phyloP scores from a whole-genome alignment of 2,797 vertebrate genomes.

The Acipenser oxyrinchus region DNA sequence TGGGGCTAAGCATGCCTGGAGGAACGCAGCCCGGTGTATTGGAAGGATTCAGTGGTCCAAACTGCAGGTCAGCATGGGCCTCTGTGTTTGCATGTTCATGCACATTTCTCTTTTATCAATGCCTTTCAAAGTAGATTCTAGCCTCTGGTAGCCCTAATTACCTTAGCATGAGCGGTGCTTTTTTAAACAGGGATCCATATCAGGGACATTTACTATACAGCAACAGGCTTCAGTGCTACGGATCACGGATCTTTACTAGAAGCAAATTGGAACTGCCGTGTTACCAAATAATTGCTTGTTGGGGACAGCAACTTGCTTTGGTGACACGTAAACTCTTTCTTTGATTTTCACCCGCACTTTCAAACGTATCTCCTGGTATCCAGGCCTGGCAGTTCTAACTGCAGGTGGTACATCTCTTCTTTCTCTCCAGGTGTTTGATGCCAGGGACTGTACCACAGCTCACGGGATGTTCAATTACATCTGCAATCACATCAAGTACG shows the following conservation, averaged over 20 bases:
- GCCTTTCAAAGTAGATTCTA: background rate
- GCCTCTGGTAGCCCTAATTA: too few species aligned
- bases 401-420: background rate
- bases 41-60: slow-evolving; percentile 99
- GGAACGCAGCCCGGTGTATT: slow-evolving; percentile 88
- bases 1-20: slow-evolving; percentile 92
- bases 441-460: slow-evolving; percentile 89
- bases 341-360: background rate
- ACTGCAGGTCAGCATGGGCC: slow-evolving; percentile 67
- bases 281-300: too few species aligned
- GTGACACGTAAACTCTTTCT: background rate
- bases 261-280: too few species aligned
- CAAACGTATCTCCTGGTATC: too few species aligned
- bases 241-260: too few species aligned
- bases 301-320: too few species aligned
- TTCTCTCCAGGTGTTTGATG: slow-evolving; percentile 82
- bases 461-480: slow-evolving; percentile 98
- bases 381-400: too few species aligned
- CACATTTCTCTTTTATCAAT: background rate
- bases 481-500: slow-evolving; percentile 97
- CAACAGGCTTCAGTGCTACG: too few species aligned
- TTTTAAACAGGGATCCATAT: too few species aligned
- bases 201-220: too few species aligned
- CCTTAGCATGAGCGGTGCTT: too few species aligned
- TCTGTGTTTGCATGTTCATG: background rate